phyloP scores from a whole-genome alignment of 2,797 vertebrate species.

The Momotus momota region DNA sequence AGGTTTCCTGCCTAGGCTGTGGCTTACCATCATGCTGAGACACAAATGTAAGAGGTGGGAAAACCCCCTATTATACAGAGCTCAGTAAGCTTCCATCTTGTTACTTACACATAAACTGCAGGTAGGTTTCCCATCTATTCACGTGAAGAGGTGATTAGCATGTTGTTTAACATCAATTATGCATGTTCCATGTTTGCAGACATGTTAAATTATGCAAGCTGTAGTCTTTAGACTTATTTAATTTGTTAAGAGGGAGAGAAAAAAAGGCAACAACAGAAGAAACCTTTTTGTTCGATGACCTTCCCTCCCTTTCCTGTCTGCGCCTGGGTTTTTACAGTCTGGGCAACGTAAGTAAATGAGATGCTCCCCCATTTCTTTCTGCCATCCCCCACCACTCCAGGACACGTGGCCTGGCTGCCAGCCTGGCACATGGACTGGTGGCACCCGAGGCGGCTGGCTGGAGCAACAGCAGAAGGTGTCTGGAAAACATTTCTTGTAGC shows the following conservation, averaged over 20 bases:
- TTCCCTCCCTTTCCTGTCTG: background rate
- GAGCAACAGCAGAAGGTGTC: background rate
- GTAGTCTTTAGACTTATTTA: conserved; percentile 47
- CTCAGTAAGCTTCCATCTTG: conserved; percentile 51
- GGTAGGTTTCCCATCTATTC: background rate
- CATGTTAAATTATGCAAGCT: conserved; percentile 67
- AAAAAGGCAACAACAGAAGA: background rate
- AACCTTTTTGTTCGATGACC: background rate
- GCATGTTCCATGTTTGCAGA: conserved; percentile 58
- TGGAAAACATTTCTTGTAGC: background rate
- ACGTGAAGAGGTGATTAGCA: conserved; percentile 62
- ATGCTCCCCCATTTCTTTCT: background rate
- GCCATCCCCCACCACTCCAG: background rate
- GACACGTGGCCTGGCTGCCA: fast-evolving
- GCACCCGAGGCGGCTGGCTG: background rate
- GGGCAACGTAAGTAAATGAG: background rate
- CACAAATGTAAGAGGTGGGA: background rate
- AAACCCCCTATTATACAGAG: background rate
- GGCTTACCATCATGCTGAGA: conserved; percentile 35
- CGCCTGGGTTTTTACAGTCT: background rate
- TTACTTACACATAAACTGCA: conserved; percentile 55
- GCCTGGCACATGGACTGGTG: background rate
- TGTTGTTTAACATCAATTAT: conserved; percentile 69
- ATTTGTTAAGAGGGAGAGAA: background rate
- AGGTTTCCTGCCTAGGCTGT: conserved; percentile 34